Evolutionary conservation across 2,888 invertebrate species (phyloP).

Genomic region (Sinhomidia bicolor): DNA sequence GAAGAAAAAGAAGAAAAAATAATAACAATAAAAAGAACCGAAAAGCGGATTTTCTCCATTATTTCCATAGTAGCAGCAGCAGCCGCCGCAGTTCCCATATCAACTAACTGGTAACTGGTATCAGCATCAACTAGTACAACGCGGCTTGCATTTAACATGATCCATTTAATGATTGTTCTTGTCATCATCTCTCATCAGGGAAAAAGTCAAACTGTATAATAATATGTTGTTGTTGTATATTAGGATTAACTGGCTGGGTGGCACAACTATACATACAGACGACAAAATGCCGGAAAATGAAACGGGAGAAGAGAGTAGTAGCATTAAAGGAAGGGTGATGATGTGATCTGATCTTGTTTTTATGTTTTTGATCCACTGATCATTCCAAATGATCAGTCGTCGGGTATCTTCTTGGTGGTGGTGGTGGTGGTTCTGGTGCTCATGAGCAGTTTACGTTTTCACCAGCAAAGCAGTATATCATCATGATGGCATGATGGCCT

Average conservation of each 20-base stretch:
- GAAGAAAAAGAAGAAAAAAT: not conserved
- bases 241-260: slow-evolving; percentile 28
- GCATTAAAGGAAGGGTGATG: slow-evolving; percentile 36
- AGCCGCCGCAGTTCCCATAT: not conserved
- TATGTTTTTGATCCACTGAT: not conserved
- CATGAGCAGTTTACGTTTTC: slow-evolving; percentile 42
- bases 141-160: slow-evolving; percentile 34
- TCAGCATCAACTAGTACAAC: not conserved
- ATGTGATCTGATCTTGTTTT: slow-evolving; percentile 23
- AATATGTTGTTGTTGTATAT: not conserved
- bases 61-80: not conserved
- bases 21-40: not conserved
- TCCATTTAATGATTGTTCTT: slow-evolving; percentile 41
- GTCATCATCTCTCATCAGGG: not conserved
- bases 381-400: not conserved
- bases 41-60: slow-evolving; percentile 36
- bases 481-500: not conserved
- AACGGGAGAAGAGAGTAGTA: not conserved
- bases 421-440: slow-evolving; percentile 42
- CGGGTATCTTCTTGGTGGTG: slow-evolving; percentile 1
- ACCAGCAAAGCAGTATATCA: not conserved
- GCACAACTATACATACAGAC: not conserved
- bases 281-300: slow-evolving; percentile 42
- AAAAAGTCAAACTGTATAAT: too few species aligned
- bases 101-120: not conserved